These are phyloP conservation scores for Callipepla californica DNA, from an alignment of 2,113 vertebrate species.

Conservation along the genomic window DNA sequence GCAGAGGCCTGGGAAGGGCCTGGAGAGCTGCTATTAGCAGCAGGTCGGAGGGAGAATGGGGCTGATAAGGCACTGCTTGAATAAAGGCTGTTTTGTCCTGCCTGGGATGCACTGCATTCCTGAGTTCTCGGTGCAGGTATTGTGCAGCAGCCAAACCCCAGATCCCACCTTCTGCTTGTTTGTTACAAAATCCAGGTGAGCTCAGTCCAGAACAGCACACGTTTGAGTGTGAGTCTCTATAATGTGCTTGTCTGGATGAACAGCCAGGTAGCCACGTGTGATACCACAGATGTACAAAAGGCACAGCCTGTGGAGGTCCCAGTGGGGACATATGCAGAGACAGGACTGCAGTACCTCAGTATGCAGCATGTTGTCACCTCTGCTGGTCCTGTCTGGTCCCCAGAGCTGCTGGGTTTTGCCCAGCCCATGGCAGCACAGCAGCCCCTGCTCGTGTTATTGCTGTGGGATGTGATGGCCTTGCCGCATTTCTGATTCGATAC, in stretches of 20 bases:
- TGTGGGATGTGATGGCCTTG: not conserved
- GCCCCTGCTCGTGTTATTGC: not conserved
- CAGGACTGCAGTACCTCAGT: not conserved
- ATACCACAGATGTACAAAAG: not conserved
- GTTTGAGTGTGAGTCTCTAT: not conserved
- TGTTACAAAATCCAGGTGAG: not conserved
- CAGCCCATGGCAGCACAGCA: not conserved
- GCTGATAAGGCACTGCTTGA: not conserved
- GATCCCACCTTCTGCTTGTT: not conserved
- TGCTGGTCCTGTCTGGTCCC: not conserved
- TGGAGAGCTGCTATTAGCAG: not conserved
- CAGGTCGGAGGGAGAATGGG: not conserved
- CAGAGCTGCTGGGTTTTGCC: not conserved
- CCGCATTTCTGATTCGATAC: not conserved
- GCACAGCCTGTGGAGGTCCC: rapidly evolving
- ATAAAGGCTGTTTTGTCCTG: not conserved
- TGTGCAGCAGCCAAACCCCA: not conserved
- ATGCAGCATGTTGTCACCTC: not conserved
- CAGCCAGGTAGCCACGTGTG: rapidly evolving
- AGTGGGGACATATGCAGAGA: not conserved
- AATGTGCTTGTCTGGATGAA: not conserved
- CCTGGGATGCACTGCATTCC: not conserved
- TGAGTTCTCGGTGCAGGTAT: not conserved
- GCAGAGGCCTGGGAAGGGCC: not conserved
- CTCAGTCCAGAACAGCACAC: not conserved